Evolutionary conservation across 2,888 invertebrate species (phyloP).

Genomic region (Sepioteuthis lessoniana): DNA sequence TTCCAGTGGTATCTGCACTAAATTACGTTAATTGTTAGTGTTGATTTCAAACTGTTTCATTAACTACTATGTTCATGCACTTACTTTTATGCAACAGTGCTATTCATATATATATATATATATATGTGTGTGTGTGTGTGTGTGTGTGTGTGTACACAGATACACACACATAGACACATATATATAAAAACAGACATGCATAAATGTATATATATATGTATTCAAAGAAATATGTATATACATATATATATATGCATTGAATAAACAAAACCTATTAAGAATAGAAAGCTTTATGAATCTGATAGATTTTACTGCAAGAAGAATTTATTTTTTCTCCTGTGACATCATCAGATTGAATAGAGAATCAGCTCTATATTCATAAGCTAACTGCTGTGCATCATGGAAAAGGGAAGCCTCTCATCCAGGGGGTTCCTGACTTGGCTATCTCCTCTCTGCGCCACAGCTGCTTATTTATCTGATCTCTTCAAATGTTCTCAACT

Average conservation of each 20-base stretch:
- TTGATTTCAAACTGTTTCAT: neutral
- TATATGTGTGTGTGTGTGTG: neutral
- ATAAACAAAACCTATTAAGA: neutral
- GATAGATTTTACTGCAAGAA: neutral
- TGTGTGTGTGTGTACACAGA: neutral
- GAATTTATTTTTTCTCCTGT: neutral
- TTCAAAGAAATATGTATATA: neutral
- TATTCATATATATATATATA: neutral
- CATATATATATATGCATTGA: neutral
- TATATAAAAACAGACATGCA: neutral
- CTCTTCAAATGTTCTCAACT: neutral
- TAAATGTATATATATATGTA: neutral
- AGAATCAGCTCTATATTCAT: constrained; percentile 21
- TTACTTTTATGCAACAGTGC: neutral
- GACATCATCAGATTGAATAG: neutral
- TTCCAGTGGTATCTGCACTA: too few relatives aligned
- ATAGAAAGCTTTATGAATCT: neutral
- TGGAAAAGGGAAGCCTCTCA: constrained; percentile 6
- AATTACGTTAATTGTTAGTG: too few relatives aligned
- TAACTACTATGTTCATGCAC: neutral
- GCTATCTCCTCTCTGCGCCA: neutral
- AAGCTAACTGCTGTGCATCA: neutral
- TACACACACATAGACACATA: neutral
- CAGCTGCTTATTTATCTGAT: neutral
- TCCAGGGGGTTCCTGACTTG: neutral